phyloP scores from a whole-genome alignment of 2,113 vertebrate species.

The Microtus montanus region DNA sequence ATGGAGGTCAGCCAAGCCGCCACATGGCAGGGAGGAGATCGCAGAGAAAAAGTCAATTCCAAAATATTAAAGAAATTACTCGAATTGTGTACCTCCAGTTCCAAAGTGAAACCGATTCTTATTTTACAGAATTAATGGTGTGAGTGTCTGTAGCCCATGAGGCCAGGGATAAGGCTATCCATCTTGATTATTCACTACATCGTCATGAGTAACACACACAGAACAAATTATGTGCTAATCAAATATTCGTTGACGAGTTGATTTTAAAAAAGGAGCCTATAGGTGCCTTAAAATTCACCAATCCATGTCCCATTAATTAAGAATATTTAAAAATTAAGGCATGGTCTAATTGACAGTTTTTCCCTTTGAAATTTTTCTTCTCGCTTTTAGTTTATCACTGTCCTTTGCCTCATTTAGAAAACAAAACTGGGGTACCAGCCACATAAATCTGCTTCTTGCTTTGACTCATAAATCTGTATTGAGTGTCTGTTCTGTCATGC shows the following conservation, averaged over 20 bases:
- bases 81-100: constrained; percentile 19
- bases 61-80: neutral
- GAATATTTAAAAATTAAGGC: constrained; percentile 65
- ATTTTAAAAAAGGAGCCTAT: neutral
- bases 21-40: neutral
- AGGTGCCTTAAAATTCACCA: constrained; percentile 62
- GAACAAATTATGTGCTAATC: constrained; percentile 48
- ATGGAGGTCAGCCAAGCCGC: neutral
- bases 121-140: constrained; percentile 4
- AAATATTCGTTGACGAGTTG: constrained; percentile 53
- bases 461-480: constrained; percentile 4
- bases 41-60: neutral
- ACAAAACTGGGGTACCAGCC: neutral
- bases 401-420: constrained; percentile 9
- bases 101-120: constrained; percentile 25
- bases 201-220: neutral
- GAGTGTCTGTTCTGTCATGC: neutral
- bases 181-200: neutral
- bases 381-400: constrained; percentile 42
- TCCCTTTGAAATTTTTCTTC: constrained; percentile 45
- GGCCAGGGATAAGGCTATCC: neutral
- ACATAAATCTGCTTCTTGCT: neutral
- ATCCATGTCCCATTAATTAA: constrained; percentile 64
- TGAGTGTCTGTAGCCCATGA: neutral
- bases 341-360: constrained; percentile 29